These are phyloP conservation scores for Capra hircus DNA, from an alignment of 2,113 vertebrate genomes.

Conservation along the genomic window DNA sequence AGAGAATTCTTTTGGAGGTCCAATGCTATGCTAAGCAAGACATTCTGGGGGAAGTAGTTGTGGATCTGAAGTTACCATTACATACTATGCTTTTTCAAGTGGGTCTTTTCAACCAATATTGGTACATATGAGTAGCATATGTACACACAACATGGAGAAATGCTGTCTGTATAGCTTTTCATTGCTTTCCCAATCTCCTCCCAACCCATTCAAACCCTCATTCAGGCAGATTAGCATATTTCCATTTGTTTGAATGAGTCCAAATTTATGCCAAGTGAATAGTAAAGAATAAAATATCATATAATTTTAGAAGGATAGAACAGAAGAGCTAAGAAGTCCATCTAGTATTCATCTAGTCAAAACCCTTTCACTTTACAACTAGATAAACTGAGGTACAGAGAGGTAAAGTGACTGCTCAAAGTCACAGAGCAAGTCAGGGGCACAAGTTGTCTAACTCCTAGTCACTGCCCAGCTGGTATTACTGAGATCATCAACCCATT, in stretches of 20 bases:
- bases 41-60: not conserved
- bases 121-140: not conserved
- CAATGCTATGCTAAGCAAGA: not conserved
- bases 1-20: not conserved
- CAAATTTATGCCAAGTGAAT: not conserved
- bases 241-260: slow-evolving; percentile 15
- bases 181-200: not conserved
- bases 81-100: not conserved
- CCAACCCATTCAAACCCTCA: not conserved
- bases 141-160: not conserved
- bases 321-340: not conserved
- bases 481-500: not conserved
- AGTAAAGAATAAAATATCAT: slow-evolving; percentile 10
- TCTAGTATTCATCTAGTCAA: not conserved
- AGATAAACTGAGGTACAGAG: not conserved
- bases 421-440: not conserved
- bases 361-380: not conserved
- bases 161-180: not conserved
- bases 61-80: not conserved
- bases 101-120: slow-evolving; percentile 1
- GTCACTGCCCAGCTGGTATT: not conserved
- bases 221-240: slow-evolving; percentile 16
- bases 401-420: not conserved
- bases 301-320: slow-evolving; percentile 25
- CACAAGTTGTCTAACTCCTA: not conserved